Evolutionary conservation across 2,888 invertebrate species (phyloP).

Genomic region (Drosophila borborema): DNA sequence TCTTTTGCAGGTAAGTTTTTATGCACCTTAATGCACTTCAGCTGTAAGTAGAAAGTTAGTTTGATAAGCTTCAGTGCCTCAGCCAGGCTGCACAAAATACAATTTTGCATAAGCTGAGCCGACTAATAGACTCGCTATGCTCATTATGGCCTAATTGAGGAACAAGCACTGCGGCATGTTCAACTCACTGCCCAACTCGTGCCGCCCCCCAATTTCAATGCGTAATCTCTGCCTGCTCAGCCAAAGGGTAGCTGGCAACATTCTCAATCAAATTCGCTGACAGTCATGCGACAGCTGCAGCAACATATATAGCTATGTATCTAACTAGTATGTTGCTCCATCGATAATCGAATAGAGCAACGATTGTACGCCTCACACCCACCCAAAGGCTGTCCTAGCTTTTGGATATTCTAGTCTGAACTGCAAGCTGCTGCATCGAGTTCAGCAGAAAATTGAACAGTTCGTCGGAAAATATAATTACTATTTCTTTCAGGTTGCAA

Average conservation of each 20-base stretch:
- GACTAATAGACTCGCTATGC: conserved; percentile 11
- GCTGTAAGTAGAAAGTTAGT: conserved; percentile 9
- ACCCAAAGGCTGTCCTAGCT: not conserved
- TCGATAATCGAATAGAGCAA: not conserved
- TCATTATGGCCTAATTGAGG: conserved; percentile 27
- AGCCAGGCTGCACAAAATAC: conserved; percentile 2
- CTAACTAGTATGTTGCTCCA: conserved; percentile 2
- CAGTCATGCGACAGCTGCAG: conserved; percentile 20
- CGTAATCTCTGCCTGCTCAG: not conserved
- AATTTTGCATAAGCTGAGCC: conserved; percentile 13
- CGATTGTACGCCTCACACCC: not conserved
- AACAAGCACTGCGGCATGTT: conserved; percentile 5
- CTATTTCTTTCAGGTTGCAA: not conserved
- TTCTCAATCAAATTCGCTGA: conserved; percentile 61
- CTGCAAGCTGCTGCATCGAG: not conserved
- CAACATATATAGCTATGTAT: conserved; percentile 16
- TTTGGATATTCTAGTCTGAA: not conserved
- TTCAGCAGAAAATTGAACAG: not conserved
- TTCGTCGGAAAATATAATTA: not conserved
- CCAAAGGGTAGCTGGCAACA: conserved; percentile 27
- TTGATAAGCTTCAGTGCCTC: conserved; percentile 10
- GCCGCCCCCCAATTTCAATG: conserved; percentile 3
- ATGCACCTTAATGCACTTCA: conserved; percentile 12
- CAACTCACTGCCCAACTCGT: not conserved
- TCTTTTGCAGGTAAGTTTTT: conserved; percentile 48